These are phyloP conservation scores for Notospermus geniculatus DNA, from an alignment of 1,140 invertebrate species.

Conservation along the genomic window DNA sequence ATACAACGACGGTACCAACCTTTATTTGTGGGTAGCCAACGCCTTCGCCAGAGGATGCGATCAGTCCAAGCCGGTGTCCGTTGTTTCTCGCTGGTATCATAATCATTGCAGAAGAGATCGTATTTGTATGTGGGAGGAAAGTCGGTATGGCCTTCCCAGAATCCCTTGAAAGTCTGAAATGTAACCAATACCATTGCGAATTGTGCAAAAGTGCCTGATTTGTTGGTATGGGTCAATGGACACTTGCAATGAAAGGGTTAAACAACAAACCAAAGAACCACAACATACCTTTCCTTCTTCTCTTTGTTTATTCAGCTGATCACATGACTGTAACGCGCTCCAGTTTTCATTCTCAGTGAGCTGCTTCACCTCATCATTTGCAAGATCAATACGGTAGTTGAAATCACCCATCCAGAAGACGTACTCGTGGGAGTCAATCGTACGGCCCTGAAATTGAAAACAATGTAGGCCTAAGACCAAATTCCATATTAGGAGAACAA, in stretches of 20 bases:
- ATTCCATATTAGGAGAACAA: too few relatives aligned
- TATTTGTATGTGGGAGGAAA: constrained; percentile 99
- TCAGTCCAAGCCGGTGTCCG: constrained; percentile 96
- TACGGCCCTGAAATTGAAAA: constrained; percentile 65
- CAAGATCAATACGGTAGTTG: constrained; percentile 96
- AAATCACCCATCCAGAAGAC: constrained; percentile 99
- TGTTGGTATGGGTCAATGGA: too few relatives aligned
- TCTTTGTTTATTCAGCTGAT: constrained; percentile 77
- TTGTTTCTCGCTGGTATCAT: constrained; percentile 98
- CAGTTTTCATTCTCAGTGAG: constrained; percentile 77
- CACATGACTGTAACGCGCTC: constrained; percentile 74
- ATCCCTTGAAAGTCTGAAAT: constrained; percentile 89
- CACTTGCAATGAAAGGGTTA: too few relatives aligned
- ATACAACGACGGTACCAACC: not conserved
- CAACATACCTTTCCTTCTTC: constrained; percentile 54
- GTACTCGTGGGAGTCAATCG: constrained; percentile 93
- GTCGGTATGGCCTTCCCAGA: constrained; percentile 84
- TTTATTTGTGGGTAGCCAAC: constrained; percentile 3
- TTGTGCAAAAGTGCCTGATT: too few relatives aligned
- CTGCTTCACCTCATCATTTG: constrained; percentile 90
- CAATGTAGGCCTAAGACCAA: too few relatives aligned
- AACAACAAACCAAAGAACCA: too few relatives aligned
- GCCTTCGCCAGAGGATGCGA: constrained; percentile 71
- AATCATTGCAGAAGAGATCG: constrained; percentile 97
- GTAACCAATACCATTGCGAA: too few relatives aligned